Evolutionary conservation across 2,797 vertebrate genomes (phyloP).

Genomic region (Enteromius treurensis): DNA sequence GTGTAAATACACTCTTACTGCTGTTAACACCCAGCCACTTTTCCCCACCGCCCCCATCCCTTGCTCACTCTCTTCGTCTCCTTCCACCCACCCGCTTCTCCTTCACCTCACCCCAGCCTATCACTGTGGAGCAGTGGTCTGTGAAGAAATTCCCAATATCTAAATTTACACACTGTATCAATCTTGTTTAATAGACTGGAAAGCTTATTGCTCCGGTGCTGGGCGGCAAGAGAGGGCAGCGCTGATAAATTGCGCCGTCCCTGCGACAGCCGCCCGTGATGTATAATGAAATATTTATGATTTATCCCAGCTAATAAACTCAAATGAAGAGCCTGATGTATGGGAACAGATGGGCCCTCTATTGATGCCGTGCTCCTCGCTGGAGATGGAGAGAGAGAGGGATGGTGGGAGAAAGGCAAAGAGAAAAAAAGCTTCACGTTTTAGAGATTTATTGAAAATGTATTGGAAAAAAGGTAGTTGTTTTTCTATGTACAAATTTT

Average conservation of each 20-base stretch:
- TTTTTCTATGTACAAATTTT: not conserved
- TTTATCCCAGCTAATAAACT: slow-evolving; percentile 96
- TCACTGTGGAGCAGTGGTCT: slow-evolving; percentile 83
- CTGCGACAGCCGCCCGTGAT: slow-evolving; percentile 81
- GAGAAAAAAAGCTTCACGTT: slow-evolving; percentile 37
- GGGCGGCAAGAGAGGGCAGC: slow-evolving; percentile 80
- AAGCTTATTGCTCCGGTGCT: slow-evolving; percentile 80
- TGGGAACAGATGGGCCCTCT: slow-evolving; percentile 90
- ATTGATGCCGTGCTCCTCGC: slow-evolving; percentile 72
- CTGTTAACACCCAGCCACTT: slow-evolving; percentile 72
- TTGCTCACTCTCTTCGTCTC: slow-evolving; percentile 36
- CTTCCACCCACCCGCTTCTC: slow-evolving; percentile 27
- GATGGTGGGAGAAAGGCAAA: slow-evolving; percentile 64
- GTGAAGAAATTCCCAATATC: slow-evolving; percentile 88
- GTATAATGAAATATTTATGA: slow-evolving; percentile 95
- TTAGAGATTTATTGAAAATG: slow-evolving; percentile 22
- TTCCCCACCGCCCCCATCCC: slow-evolving; percentile 53
- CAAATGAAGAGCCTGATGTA: slow-evolving; percentile 90
- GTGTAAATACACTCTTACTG: slow-evolving; percentile 70
- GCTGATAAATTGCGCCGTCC: slow-evolving; percentile 91
- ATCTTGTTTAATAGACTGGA: slow-evolving; percentile 95
- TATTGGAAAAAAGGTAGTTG: not conserved
- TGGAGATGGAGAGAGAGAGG: slow-evolving; percentile 45
- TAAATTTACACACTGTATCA: slow-evolving; percentile 90
- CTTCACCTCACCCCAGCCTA: slow-evolving; percentile 67